These are phyloP conservation scores for Ceratitis capitata DNA, from an alignment of 1,140 invertebrate genomes.

Conservation along the genomic window DNA sequence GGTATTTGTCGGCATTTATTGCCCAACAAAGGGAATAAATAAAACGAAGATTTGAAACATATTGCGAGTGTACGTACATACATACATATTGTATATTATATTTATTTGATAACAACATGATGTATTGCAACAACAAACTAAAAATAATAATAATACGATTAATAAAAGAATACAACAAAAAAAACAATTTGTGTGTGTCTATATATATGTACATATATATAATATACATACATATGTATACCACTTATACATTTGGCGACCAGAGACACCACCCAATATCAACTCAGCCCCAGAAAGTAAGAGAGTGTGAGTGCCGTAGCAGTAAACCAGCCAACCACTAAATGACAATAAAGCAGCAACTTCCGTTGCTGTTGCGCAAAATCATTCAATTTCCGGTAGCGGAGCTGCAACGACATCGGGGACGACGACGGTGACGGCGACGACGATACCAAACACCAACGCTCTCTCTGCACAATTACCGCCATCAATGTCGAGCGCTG, in stretches of 20 bases:
- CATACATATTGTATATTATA: too few relatives aligned
- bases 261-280: neutral
- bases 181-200: neutral
- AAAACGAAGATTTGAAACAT: conserved; percentile 24
- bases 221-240: too few relatives aligned
- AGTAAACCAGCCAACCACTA: conserved; percentile 57
- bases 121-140: neutral
- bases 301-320: neutral
- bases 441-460: too few relatives aligned
- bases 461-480: too few relatives aligned
- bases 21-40: neutral
- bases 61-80: neutral
- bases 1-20: conserved; percentile 23
- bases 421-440: neutral
- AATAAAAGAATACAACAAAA: neutral
- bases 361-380: conserved; percentile 61
- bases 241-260: too few relatives aligned
- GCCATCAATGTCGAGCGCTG: neutral
- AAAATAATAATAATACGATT: neutral
- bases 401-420: neutral
- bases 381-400: conserved; percentile 62
- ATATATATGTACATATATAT: neutral
- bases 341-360: conserved; percentile 65
- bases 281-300: too few relatives aligned
- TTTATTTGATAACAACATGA: conserved; percentile 8